These are phyloP conservation scores for Fistularia commersonii DNA, from an alignment of 2,797 vertebrate genomes.

Conservation along the genomic window DNA sequence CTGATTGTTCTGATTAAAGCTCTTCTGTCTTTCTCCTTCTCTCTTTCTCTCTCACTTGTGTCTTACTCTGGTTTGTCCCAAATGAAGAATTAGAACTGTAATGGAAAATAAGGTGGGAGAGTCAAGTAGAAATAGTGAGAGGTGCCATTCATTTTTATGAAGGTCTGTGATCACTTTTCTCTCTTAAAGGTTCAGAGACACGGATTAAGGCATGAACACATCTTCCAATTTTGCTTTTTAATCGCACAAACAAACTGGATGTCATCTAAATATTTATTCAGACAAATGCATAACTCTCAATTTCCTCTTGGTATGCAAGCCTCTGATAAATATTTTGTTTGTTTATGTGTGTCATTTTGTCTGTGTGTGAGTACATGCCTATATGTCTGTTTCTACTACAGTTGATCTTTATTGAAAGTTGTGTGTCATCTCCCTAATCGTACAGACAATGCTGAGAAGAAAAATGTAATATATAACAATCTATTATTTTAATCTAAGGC, in stretches of 20 bases:
- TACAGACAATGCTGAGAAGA: slow-evolving; percentile 37
- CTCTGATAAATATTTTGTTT: slow-evolving; percentile 57
- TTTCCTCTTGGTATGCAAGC: slow-evolving; percentile 36
- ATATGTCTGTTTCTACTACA: slow-evolving; percentile 13
- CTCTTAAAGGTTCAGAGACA: slow-evolving; percentile 48
- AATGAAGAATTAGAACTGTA: slow-evolving; percentile 65
- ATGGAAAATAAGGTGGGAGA: slow-evolving; percentile 58
- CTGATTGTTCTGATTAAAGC: slow-evolving; percentile 85
- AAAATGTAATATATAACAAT: slow-evolving; percentile 48
- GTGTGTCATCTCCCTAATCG: slow-evolving; percentile 51
- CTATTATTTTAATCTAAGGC: slow-evolving; percentile 50
- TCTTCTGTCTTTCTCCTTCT: slow-evolving; percentile 46
- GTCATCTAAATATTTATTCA: slow-evolving; percentile 40
- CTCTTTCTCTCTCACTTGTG: slow-evolving; percentile 13
- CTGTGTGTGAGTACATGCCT: no score
- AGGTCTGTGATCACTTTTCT: slow-evolving; percentile 64
- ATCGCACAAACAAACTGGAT: slow-evolving; percentile 20
- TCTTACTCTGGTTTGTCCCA: slow-evolving; percentile 30
- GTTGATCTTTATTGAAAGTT: slow-evolving; percentile 58
- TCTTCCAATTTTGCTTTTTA: slow-evolving; percentile 37
- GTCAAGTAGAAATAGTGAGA: slow-evolving; percentile 49
- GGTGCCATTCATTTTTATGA: slow-evolving; percentile 57
- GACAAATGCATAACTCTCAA: slow-evolving; percentile 44
- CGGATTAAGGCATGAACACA: slow-evolving; percentile 13
- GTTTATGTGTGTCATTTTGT: slow-evolving; percentile 14